Conservation (phyloP, 2,888 invertebrate genomes). For the Trisateles emortualis region DNA sequence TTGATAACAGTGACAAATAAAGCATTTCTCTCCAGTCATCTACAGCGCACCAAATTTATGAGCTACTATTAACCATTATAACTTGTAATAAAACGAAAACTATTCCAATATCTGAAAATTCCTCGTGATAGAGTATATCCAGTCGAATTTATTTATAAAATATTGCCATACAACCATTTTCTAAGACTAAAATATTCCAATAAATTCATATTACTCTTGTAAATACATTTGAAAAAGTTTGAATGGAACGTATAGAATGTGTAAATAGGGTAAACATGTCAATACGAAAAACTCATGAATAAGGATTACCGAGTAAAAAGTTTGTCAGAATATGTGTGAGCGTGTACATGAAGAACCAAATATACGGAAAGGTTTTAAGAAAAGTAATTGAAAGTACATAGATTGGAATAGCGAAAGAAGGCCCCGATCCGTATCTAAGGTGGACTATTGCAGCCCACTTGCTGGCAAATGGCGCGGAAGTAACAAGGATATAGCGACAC, state of each 20-base stretch:
- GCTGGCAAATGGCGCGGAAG: conserved; percentile 79
- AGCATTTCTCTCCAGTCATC: background rate
- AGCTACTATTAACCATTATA: background rate
- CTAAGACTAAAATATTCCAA: conserved; percentile 39
- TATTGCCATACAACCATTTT: conserved; percentile 30
- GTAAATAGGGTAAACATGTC: conserved; percentile 49
- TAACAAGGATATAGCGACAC: conserved; percentile 77
- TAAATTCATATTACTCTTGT: conserved; percentile 40
- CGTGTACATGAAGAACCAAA: conserved; percentile 32
- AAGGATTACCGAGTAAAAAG: conserved; percentile 41
- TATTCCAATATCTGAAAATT: conserved; percentile 31
- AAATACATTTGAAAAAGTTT: conserved; percentile 47
- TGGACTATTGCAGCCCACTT: conserved; percentile 84
- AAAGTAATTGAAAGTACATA: conserved; percentile 76
- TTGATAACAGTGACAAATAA: no score
- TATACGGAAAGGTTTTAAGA: conserved; percentile 46
- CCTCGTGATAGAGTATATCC: conserved; percentile 2
- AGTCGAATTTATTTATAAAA: conserved; percentile 24
- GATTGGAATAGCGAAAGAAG: conserved; percentile 63
- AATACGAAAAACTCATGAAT: conserved; percentile 51
- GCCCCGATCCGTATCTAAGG: conserved; percentile 76
- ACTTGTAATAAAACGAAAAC: conserved; percentile 15
- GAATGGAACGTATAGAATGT: conserved; percentile 43
- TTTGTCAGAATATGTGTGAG: conserved; percentile 31
- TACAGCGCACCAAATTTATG: background rate